Evolutionary conservation across 2,888 invertebrate genomes (phyloP), one percentile per base, ranked within the genome.

Genomic region (Lepetodrilus schrolli): DNA sequence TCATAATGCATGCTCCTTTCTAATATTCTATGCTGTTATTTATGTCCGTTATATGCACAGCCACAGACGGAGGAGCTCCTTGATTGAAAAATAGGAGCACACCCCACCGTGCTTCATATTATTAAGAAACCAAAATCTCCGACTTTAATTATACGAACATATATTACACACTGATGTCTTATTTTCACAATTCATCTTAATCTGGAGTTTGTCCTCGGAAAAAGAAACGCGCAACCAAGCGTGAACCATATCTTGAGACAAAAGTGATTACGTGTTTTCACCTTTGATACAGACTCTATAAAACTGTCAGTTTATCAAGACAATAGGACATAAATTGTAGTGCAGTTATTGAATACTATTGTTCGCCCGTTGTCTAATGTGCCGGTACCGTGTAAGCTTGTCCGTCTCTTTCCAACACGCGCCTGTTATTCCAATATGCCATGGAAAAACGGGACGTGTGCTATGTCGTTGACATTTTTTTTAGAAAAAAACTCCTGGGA

Each of bases 381-480:
- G 17, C 26, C 23, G 17, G 13, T 30, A 30, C 34, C 1, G 58
- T 43, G 17, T 4, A 17, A 17, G 10, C 4, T 2, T 10, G 4
- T 17, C 58, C 58, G 34, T 17, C 10, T n/a, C 13, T 23, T 3
- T 8, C 58, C 23, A 26, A 58, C 58, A n/a, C 30, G 58, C 26
- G 7, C 13, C 34, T 58, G 58, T 58, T 58, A 58, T 58, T 58
- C 30, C 58, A 58, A 58, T 34, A 58, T 58, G 58, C 58, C 58
- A 21, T 48, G 13, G 43, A 17, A 43, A 43, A 43, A 17, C n/a
- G 43, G 17, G 43, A 43, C 43, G 17, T n/a, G 17, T 17, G n/a
- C 43, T 43, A 43, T 10, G 43, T 43, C 43, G 4, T 8, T 17
- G 7, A 43, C n/a, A 13, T 43, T 13, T 43, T 17, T 17, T 30